Percentiles rank a stretch among this genome's conserved stretches.
Evolutionary conservation across 2,888 invertebrate species (phyloP).

Genomic region (Microplitis manilae): DNA sequence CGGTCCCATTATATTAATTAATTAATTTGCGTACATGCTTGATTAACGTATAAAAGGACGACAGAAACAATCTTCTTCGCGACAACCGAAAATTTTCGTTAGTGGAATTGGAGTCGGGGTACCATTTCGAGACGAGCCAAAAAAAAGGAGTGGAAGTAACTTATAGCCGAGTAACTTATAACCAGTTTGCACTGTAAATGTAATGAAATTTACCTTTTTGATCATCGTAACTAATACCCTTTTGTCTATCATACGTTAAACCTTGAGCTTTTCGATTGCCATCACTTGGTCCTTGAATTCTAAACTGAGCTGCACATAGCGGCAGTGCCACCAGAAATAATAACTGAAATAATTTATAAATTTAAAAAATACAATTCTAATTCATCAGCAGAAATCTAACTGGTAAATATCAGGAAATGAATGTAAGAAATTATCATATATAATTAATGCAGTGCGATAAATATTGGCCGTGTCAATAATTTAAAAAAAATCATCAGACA

Average conservation of each 20-base stretch:
- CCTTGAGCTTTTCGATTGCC: constrained; percentile 67
- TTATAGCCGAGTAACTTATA: too few relatives aligned
- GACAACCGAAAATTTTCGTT: too few relatives aligned
- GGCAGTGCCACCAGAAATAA: constrained; percentile 60
- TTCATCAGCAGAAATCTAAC: constrained; percentile 1
- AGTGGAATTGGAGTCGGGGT: too few relatives aligned
- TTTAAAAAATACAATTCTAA: not conserved
- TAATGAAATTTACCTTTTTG: constrained; percentile 59
- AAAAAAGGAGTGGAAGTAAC: too few relatives aligned
- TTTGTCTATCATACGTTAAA: constrained; percentile 64
- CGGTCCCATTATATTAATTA: too few relatives aligned
- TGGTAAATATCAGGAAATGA: not conserved
- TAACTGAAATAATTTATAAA: constrained; percentile 51
- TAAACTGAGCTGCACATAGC: constrained; percentile 65
- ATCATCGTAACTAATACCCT: constrained; percentile 67
- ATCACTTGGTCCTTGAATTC: constrained; percentile 68
- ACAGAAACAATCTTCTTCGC: too few relatives aligned
- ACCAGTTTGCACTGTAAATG: too few relatives aligned
- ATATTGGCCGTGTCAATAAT: constrained; percentile 10
- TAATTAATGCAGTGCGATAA: not conserved
- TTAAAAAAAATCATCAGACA: not conserved
- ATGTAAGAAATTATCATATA: not conserved
- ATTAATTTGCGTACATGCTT: too few relatives aligned
- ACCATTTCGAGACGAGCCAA: too few relatives aligned
- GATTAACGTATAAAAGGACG: too few relatives aligned